Evolutionary conservation across 2,888 invertebrate genomes (phyloP), one percentile per base, ranked within the genome.

Genomic region (Hirudinaria manillensis): DNA sequence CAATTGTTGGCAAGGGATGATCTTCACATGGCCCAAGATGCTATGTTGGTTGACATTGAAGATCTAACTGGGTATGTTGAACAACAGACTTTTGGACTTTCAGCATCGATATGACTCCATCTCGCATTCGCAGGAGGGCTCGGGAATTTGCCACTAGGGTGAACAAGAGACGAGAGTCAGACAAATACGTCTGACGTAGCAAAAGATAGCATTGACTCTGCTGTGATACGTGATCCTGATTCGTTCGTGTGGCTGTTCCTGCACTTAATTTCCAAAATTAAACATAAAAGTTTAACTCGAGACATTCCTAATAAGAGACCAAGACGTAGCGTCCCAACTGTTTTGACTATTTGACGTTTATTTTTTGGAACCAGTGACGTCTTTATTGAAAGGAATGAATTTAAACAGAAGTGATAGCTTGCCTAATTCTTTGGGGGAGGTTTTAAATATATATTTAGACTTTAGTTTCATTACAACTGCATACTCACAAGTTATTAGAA

Each of bases 1-100:
- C 89, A 93, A 84, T 87, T 97, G 81, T 90, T 96, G 89, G 92
- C 93, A 82, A 89, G 96, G 79, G 97, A 98, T 87, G 95, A 96
- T 86, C 88, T 96, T 71, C 95, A 96, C 87, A 96, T 97, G 94
- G 93, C 93, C 79, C 95, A 97, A 86, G 97, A 98, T 86, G 94
- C 96, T 61, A 94, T 95, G 92, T 89, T 96, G 80, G 94, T 96
- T 55, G 96, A 97, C 84, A 94, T 97, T 82, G 96, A 97, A 87
- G 96, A 97, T 87, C 89, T 95, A 80, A 94, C 94, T 27, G 82
- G 84, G 84, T 85, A 65, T 29, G 74, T 29, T 38, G 27, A 29
- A 29, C n/a, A 10, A 61, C 61, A 24, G 29, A 2, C 29, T 19
- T n/a, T 13, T 45, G 7, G 16, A 45, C n/a, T 1, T 61, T 55